Evolutionary conservation across 2,888 invertebrate genomes (phyloP).

Genomic region (Drosophila longiperda): DNA sequence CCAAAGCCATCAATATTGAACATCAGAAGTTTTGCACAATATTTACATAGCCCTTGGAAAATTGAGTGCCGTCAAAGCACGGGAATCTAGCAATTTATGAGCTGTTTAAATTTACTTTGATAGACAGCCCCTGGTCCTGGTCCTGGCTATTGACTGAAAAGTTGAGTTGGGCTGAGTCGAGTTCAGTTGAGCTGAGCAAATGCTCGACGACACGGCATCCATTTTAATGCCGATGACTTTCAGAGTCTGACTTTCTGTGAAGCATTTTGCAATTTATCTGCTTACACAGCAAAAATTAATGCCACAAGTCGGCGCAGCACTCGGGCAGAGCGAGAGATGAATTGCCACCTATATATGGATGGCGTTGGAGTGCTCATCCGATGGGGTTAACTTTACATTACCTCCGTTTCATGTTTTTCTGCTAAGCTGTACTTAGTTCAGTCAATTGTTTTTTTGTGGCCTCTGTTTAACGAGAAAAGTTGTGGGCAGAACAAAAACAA

Average conservation of each 20-base stretch:
- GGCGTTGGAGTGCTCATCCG: slow-evolving; percentile 7
- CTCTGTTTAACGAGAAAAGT: slow-evolving; percentile 43
- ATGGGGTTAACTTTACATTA: slow-evolving; percentile 44
- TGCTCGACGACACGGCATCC: slow-evolving; percentile 44
- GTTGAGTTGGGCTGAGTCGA: slow-evolving; percentile 18
- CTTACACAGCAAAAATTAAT: slow-evolving; percentile 78
- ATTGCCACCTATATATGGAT: slow-evolving; percentile 3
- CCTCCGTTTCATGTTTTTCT: slow-evolving; percentile 15
- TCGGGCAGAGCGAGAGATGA: neutral
- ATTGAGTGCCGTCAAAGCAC: neutral
- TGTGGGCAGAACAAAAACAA: slow-evolving; percentile 5
- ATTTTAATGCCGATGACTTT: slow-evolving; percentile 74
- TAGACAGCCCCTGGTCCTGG: slow-evolving; percentile 31
- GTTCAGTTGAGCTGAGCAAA: slow-evolving; percentile 45
- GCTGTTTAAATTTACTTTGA: slow-evolving; percentile 36
- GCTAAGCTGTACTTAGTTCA: slow-evolving; percentile 16
- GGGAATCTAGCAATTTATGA: slow-evolving; percentile 21
- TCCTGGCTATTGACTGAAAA: slow-evolving; percentile 15
- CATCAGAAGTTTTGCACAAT: slow-evolving; percentile 4
- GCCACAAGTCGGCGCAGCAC: slow-evolving; percentile 59
- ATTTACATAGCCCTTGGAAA: slow-evolving; percentile 2
- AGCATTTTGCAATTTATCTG: slow-evolving; percentile 76
- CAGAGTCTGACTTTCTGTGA: slow-evolving; percentile 46
- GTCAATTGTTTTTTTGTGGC: slow-evolving; percentile 23
- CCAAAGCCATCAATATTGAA: neutral